Evolutionary conservation across 2,797 vertebrate genomes (phyloP).

Genomic region (Stomatorhinus walkeri): DNA sequence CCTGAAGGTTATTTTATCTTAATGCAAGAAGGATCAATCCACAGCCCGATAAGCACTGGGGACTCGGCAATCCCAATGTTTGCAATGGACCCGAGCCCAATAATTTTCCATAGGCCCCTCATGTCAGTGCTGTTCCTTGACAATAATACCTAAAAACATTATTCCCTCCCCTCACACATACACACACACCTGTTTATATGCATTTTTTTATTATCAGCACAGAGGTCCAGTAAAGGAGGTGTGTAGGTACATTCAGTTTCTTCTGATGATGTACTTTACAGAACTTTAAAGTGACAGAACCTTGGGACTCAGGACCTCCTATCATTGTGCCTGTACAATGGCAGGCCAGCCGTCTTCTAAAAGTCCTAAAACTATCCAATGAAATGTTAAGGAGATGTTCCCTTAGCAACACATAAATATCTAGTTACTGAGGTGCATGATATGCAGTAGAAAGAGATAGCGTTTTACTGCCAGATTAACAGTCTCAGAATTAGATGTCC

Average conservation of each 20-base stretch:
- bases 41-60: background rate
- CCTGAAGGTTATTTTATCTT: background rate
- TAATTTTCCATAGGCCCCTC: background rate
- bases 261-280: background rate
- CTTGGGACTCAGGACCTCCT: background rate
- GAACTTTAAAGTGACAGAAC: background rate
- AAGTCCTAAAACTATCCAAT: background rate
- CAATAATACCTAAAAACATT: background rate
- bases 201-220: background rate
- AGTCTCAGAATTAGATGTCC: background rate
- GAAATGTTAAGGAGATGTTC: background rate
- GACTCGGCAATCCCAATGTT: background rate
- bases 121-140: background rate
- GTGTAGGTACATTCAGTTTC: background rate
- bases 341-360: background rate
- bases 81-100: background rate
- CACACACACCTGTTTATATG: background rate
- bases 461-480: background rate
- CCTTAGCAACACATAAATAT: constrained; percentile 1
- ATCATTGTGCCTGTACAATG: background rate
- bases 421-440: background rate
- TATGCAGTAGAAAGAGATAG: background rate
- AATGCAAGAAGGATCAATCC: background rate
- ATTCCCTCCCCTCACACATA: background rate
- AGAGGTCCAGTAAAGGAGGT: background rate